Evolutionary conservation across 2,797 vertebrate genomes (phyloP), one percentile per base, ranked within the genome.

Genomic region (Eremophila alpestris): DNA sequence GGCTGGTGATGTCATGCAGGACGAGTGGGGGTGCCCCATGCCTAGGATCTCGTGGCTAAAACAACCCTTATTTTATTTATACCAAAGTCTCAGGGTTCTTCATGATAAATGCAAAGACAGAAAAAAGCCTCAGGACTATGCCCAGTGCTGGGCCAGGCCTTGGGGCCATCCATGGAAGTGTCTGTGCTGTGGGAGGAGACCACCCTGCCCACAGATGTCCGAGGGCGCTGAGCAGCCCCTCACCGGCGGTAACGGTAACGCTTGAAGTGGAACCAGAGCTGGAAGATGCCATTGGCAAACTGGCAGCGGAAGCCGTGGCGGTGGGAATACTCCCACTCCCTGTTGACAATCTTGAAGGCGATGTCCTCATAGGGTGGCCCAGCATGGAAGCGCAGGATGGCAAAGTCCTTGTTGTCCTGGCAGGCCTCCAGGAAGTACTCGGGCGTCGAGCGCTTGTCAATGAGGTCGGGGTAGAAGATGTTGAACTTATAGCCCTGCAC

Each of bases 401-500:
- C 99, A 2, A 99, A 99, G 98, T 99, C 99, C 95, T 98, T 99
- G 98, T 99, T 99, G 98, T 99, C 99, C 0, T 98, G 97, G 68
- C 99, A 99, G 70, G 99, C 99, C 95, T 99, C 99, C 21, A 99
- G 98, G 97, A 99, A 99, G 97, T 99, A 99, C 98, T 99, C 99
- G 0, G 99, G 99, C 0, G 99, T 99, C 1, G 99, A 99, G 54
- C 99, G 99, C 91, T 99, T 99, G 97, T 99, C 97, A 2, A 99
- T 99, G 96, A 99, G 98, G 92, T 99, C 99, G 0, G 99, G 99
- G 97, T 99, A 99, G 98, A 99, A 99, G 97, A 99, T 99, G 97
- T 99, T 99, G 96, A 99, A 99, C 95, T 99, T 99, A 97, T 99
- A 99, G 83, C 99, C 99, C 97, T 99, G 99, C 69, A 99, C 99